phyloP scores from a whole-genome alignment of 2,888 invertebrate species.

The Alloplasta piceator region DNA sequence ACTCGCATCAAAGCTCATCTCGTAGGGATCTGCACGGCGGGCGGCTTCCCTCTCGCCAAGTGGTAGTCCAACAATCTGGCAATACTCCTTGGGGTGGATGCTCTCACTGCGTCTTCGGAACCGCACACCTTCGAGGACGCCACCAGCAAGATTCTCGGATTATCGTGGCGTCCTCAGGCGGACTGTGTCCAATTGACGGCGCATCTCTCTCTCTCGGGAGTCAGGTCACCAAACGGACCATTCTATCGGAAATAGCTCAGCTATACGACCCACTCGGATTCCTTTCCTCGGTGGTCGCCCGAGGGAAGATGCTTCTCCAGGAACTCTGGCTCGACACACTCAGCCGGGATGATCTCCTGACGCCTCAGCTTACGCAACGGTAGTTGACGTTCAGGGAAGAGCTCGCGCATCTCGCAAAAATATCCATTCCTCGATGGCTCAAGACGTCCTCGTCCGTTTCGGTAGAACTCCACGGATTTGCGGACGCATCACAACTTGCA shows the following conservation, averaged over 20 bases:
- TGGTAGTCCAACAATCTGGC: background rate
- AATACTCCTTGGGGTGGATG: background rate
- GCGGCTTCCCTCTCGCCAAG: no score
- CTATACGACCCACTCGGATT: constrained; percentile 64
- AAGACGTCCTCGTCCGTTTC: background rate
- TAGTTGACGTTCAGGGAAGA: constrained; percentile 47
- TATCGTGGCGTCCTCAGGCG: constrained; percentile 46
- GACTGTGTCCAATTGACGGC: constrained; percentile 51
- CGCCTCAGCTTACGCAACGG: background rate
- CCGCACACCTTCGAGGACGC: constrained; percentile 38
- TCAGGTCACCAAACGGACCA: constrained; percentile 44
- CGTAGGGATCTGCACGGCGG: constrained; percentile 27
- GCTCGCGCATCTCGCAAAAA: constrained; percentile 8
- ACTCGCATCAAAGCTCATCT: background rate
- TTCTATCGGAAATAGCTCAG: constrained; percentile 56
- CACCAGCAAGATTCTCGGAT: constrained; percentile 48
- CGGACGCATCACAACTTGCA: constrained; percentile 59
- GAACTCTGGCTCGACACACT: constrained; percentile 57
- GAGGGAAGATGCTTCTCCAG: constrained; percentile 64
- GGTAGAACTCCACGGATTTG: constrained; percentile 59
- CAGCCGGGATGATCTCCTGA: constrained; percentile 56
- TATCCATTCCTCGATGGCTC: constrained; percentile 62
- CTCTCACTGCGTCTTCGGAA: background rate
- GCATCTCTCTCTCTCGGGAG: background rate
- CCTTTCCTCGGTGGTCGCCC: constrained; percentile 52